Conservation (phyloP, 2,113 vertebrate species). For the Vulpes vulpes region DNA sequence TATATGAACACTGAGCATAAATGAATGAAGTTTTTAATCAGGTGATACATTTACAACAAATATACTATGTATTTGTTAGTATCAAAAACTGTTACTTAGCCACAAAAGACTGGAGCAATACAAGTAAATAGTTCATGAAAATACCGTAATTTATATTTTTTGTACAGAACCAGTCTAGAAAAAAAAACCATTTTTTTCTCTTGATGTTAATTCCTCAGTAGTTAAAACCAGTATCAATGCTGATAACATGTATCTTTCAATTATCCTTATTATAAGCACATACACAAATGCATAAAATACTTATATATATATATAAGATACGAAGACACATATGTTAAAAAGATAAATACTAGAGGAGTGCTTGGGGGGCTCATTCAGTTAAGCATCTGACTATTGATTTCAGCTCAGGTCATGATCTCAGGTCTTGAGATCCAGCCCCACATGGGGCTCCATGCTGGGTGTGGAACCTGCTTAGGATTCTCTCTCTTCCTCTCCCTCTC, state of each 20-base stretch:
- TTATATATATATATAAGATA: neutral
- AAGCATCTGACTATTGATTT: neutral
- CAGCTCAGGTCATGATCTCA: neutral
- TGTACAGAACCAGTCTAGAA: neutral
- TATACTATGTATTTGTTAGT: neutral
- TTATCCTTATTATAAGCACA: neutral
- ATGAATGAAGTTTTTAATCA: neutral
- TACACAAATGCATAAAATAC: neutral
- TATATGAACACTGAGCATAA: neutral
- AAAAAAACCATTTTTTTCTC: neutral
- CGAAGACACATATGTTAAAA: neutral
- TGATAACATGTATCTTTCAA: neutral
- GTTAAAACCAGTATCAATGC: neutral
- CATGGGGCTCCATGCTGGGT: neutral
- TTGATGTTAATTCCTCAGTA: neutral
- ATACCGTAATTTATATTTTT: neutral
- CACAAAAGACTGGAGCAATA: neutral
- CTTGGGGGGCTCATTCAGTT: neutral
- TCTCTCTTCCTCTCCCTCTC: neutral
- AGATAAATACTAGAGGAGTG: neutral
- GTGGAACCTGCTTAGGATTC: neutral
- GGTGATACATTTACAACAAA: neutral
- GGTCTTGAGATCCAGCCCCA: neutral
- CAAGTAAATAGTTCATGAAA: neutral
- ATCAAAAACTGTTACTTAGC: neutral